Conservation (phyloP, 2,888 invertebrate genomes). For the Machimus atricapillus region DNA sequence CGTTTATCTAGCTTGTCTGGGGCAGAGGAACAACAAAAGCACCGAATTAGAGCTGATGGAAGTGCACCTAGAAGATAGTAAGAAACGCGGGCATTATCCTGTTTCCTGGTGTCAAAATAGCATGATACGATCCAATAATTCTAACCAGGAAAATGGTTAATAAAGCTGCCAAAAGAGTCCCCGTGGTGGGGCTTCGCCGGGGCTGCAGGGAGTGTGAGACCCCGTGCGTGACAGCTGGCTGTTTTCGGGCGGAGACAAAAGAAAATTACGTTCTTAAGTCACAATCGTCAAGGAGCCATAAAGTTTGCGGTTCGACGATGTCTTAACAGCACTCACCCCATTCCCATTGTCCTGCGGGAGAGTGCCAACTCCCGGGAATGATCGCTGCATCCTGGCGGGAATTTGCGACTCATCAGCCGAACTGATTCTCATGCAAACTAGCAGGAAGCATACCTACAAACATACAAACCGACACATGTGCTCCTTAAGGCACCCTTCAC, state of each 20-base stretch:
- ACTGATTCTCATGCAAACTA: background rate
- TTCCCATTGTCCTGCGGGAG: conserved; percentile 9
- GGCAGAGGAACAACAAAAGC: background rate
- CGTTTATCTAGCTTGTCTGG: background rate
- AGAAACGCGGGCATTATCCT: background rate
- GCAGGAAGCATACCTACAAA: background rate
- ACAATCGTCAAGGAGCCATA: conserved; percentile 33
- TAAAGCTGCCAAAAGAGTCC: conserved; percentile 12
- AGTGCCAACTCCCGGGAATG: background rate
- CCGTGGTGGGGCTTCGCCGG: background rate
- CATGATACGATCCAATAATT: conserved; percentile 37
- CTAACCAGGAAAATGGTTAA: conserved; percentile 18
- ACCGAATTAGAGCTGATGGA: conserved; percentile 4
- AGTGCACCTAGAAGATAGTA: background rate
- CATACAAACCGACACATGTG: background rate
- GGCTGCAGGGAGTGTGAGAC: background rate
- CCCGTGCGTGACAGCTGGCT: conserved; percentile 6
- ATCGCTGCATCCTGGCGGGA: conserved; percentile 1
- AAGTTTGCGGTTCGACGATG: conserved; percentile 36
- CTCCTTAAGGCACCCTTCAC: background rate
- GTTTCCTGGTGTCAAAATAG: conserved; percentile 41
- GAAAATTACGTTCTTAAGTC: conserved; percentile 33
- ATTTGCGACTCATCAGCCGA: background rate
- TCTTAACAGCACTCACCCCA: conserved; percentile 10
- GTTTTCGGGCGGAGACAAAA: background rate